These are phyloP conservation scores for Chaetura pelagica DNA, from an alignment of 2,113 vertebrate species.

Conservation along the genomic window DNA sequence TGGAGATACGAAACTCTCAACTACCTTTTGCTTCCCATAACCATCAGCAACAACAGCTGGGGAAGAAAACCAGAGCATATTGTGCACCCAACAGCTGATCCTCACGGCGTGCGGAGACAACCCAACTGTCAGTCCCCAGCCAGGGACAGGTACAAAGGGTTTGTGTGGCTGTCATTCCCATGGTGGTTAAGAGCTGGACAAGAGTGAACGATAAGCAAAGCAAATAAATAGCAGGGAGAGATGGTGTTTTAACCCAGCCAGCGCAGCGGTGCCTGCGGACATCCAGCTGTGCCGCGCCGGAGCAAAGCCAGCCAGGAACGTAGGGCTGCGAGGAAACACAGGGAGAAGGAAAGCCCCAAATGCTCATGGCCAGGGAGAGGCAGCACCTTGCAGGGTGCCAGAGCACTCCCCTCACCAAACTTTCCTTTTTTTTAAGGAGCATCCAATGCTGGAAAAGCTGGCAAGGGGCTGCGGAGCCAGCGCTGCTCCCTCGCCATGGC, in stretches of 20 bases:
- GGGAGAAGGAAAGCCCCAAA: neutral
- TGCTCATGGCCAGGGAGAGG: neutral
- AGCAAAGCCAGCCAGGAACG: rapidly evolving
- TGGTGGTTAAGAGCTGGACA: neutral
- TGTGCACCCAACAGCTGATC: slow-evolving; percentile 27
- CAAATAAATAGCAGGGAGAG: neutral
- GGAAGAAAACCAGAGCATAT: slow-evolving; percentile 10
- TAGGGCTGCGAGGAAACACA: rapidly evolving
- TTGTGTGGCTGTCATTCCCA: rapidly evolving
- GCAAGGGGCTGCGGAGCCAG: neutral
- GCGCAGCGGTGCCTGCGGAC: neutral
- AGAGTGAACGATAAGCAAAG: neutral
- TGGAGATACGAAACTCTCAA: neutral
- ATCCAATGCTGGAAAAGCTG: neutral
- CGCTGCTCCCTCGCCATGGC: rapidly evolving
- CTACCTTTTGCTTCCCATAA: slow-evolving; percentile 30
- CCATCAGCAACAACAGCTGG: slow-evolving; percentile 19
- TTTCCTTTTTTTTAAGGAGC: neutral
- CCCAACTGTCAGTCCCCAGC: neutral
- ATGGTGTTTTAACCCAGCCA: rapidly evolving
- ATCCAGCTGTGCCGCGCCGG: neutral
- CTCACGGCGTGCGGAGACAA: neutral
- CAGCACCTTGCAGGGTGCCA: rapidly evolving
- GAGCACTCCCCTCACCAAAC: neutral
- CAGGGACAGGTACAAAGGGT: rapidly evolving